phyloP scores from a whole-genome alignment of 2,888 invertebrate genomes.

The Cryptus viduatorius region DNA sequence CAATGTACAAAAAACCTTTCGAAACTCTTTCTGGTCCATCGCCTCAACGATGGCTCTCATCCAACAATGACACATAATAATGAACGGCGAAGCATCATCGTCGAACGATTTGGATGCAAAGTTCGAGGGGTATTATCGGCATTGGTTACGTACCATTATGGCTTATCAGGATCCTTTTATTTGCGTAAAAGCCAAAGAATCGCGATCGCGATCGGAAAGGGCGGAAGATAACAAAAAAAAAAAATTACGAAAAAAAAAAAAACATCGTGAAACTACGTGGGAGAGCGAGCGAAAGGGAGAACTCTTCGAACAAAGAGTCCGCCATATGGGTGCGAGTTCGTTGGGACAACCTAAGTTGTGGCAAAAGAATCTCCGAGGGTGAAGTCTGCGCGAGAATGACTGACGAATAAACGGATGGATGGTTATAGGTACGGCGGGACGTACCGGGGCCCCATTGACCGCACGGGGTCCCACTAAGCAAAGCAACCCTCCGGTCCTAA shows the following conservation, averaged over 20 bases:
- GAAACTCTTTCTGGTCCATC: background rate
- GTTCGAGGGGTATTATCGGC: constrained; percentile 3
- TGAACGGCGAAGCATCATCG: background rate
- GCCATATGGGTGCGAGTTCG: constrained; percentile 35
- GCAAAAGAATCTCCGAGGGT: constrained; percentile 26
- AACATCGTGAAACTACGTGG: constrained; percentile 23
- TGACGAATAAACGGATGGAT: constrained; percentile 28
- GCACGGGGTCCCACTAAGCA: constrained; percentile 18
- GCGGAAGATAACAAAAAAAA: constrained; percentile 11
- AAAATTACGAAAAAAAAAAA: constrained; percentile 20
- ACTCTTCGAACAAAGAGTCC: constrained; percentile 34
- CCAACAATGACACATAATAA: background rate
- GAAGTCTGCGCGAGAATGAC: constrained; percentile 6
- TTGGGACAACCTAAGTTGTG: constrained; percentile 12
- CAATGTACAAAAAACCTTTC: background rate
- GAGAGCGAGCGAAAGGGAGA: constrained; percentile 16
- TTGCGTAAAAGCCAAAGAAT: background rate
- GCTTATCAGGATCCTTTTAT: constrained; percentile 7
- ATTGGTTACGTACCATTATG: background rate
- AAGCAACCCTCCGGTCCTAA: constrained; percentile 47
- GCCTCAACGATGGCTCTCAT: background rate
- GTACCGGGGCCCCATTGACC: constrained; percentile 41
- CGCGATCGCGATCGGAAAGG: background rate
- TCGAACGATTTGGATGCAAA: background rate
- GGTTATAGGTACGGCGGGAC: constrained; percentile 21